Evolutionary conservation across 2,797 vertebrate species (phyloP).

Genomic region (Microctenopoma stevenorrisi): DNA sequence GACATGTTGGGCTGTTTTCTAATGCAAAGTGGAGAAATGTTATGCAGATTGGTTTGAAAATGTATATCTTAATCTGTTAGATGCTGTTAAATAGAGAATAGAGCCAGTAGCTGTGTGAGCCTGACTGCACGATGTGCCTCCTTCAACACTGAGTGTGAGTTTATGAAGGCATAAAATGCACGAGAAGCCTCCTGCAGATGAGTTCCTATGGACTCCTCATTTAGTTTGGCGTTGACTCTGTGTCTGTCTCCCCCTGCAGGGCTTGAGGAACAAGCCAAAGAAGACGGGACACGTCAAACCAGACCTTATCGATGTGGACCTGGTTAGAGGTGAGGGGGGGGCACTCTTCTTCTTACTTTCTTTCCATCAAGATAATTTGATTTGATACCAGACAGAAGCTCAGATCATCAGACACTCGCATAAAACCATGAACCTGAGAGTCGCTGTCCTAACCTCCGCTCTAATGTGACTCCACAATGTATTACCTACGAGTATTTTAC

Average conservation of each 20-base stretch:
- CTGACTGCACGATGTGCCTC: constrained; percentile 46
- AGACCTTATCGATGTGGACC: constrained; percentile 98
- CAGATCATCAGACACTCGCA: neutral
- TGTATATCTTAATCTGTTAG: neutral
- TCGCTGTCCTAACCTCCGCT: constrained; percentile 29
- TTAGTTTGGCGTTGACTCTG: constrained; percentile 5
- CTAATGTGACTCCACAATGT: constrained; percentile 29
- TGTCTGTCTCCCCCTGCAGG: constrained; percentile 80
- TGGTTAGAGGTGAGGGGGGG: constrained; percentile 92
- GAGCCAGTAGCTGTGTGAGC: constrained; percentile 41
- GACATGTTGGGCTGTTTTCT: neutral
- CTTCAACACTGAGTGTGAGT: constrained; percentile 42
- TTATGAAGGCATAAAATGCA: constrained; percentile 38
- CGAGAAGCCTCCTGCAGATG: constrained; percentile 25
- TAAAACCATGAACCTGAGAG: constrained; percentile 13
- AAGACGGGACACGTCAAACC: constrained; percentile 99
- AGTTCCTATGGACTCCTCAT: neutral
- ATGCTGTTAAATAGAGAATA: constrained; percentile 13
- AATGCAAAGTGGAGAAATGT: neutral
- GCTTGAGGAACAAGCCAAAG: constrained; percentile 99
- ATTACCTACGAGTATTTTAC: constrained; percentile 9
- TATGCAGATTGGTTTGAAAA: neutral
- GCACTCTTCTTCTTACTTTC: neutral
- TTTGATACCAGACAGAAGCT: constrained; percentile 5
- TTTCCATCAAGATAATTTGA: constrained; percentile 73